Evolutionary conservation across 1,140 invertebrate genomes (phyloP).

Genomic region (Drosophila seguyi): DNA sequence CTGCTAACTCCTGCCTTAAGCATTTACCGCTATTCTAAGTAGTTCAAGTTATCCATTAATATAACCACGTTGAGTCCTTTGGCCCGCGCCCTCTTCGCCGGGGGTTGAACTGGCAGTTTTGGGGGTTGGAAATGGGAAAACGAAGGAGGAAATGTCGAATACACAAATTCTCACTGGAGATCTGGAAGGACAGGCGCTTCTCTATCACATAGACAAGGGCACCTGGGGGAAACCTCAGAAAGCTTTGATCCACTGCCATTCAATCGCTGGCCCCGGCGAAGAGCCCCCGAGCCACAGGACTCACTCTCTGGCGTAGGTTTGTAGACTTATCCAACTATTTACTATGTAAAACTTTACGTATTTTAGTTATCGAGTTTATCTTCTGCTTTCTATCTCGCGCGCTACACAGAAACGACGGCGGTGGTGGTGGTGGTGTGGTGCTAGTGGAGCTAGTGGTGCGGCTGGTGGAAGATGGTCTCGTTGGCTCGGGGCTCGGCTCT

Average conservation of each 20-base stretch:
- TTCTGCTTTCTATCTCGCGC: constrained; percentile 52
- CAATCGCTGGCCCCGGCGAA: constrained; percentile 11
- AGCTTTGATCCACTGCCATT: constrained; percentile 18
- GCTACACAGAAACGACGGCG: constrained; percentile 60
- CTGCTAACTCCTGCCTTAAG: constrained; percentile 59
- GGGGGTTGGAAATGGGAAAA: constrained; percentile 29
- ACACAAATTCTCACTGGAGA: constrained; percentile 28
- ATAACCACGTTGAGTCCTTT: constrained; percentile 33
- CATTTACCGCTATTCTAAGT: constrained; percentile 68
- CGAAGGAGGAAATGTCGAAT: constrained; percentile 20
- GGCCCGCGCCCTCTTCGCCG: constrained; percentile 18
- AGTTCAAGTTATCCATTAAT: constrained; percentile 64
- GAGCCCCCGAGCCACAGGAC: constrained; percentile 22
- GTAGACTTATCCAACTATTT: constrained; percentile 81
- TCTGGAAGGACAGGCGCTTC: constrained; percentile 6
- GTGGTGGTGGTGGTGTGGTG: constrained; percentile 49
- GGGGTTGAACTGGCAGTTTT: constrained; percentile 27
- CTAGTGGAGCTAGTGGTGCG: constrained; percentile 39
- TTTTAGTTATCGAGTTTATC: constrained; percentile 83
- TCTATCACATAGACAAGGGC: constrained; percentile 57
- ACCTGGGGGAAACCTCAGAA: constrained; percentile 17
- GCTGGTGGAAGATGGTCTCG: constrained; percentile 42
- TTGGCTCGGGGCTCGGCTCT: constrained; percentile 15
- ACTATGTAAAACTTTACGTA: constrained; percentile 84
- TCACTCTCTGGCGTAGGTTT: constrained; percentile 37